These are phyloP conservation scores for Cnemophilus loriae DNA, from an alignment of 2,113 vertebrate species.

Conservation along the genomic window DNA sequence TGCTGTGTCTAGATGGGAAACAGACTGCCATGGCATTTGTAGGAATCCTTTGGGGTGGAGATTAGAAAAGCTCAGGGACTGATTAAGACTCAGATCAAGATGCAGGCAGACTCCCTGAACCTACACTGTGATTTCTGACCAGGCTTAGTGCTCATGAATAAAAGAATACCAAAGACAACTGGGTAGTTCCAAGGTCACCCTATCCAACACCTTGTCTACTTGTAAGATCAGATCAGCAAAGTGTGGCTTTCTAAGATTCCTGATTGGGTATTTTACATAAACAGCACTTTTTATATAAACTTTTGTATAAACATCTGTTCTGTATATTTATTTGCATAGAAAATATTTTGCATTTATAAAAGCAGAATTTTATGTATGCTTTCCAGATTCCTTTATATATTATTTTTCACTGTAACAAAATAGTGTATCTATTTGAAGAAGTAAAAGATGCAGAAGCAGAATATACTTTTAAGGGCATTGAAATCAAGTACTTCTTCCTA, in stretches of 20 bases:
- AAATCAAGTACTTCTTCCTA: slow-evolving; percentile 67
- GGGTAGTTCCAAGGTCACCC: background rate
- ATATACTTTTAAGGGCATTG: slow-evolving; percentile 47
- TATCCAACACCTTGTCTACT: background rate
- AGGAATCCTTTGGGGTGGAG: background rate
- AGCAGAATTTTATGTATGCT: background rate
- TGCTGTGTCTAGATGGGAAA: background rate
- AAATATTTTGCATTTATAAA: background rate
- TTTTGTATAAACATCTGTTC: background rate
- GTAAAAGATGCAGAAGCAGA: background rate
- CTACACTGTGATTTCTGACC: background rate
- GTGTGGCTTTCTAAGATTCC: background rate
- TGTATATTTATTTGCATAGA: background rate
- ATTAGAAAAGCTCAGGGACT: background rate
- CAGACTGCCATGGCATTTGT: background rate
- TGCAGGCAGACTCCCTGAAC: background rate
- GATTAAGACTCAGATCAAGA: background rate
- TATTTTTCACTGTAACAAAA: slow-evolving; percentile 23
- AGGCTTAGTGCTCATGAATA: background rate
- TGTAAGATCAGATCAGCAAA: background rate
- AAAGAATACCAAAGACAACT: background rate
- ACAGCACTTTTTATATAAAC: background rate
- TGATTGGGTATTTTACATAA: background rate
- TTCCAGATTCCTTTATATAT: slow-evolving; percentile 54
- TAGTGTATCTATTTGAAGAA: slow-evolving; percentile 33